These are phyloP conservation scores for Hypolimnas misippus DNA, from an alignment of 2,888 invertebrate species.

Conservation along the genomic window DNA sequence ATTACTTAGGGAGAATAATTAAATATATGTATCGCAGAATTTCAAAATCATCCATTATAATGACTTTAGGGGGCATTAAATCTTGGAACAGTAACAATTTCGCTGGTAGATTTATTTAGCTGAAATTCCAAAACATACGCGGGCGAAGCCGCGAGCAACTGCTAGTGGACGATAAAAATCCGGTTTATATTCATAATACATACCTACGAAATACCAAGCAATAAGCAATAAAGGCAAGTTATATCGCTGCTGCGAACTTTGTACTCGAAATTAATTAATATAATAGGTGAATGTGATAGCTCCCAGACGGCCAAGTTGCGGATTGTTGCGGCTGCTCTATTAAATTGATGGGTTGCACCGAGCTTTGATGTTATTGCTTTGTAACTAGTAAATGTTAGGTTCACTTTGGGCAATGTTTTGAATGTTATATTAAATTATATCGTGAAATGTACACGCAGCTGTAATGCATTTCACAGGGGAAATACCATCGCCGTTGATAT, in stretches of 20 bases:
- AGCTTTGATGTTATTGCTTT: conserved; percentile 16
- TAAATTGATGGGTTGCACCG: conserved; percentile 5
- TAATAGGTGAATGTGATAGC: conserved; percentile 29
- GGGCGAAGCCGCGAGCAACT: too few relatives aligned
- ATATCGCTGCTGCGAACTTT: conserved; percentile 20
- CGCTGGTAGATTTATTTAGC: too few relatives aligned
- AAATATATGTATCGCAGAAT: too few relatives aligned
- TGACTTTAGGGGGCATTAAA: too few relatives aligned
- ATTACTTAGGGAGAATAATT: too few relatives aligned
- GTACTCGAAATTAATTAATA: conserved; percentile 33
- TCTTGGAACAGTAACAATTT: too few relatives aligned
- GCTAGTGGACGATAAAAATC: neutral
- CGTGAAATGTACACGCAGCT: neutral
- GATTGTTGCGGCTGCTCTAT: conserved; percentile 19
- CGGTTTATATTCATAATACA: neutral
- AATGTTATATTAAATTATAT: neutral
- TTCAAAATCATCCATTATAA: too few relatives aligned
- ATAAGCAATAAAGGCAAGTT: conserved; percentile 3
- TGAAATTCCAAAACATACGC: too few relatives aligned
- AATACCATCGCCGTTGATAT: too few relatives aligned
- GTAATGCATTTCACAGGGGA: neutral
- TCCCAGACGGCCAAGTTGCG: conserved; percentile 21
- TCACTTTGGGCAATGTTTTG: neutral
- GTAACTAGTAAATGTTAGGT: conserved; percentile 10
- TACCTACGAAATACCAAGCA: neutral